Conservation (phyloP, 2,888 invertebrate genomes). For the Tanypteryx hageni region DNA sequence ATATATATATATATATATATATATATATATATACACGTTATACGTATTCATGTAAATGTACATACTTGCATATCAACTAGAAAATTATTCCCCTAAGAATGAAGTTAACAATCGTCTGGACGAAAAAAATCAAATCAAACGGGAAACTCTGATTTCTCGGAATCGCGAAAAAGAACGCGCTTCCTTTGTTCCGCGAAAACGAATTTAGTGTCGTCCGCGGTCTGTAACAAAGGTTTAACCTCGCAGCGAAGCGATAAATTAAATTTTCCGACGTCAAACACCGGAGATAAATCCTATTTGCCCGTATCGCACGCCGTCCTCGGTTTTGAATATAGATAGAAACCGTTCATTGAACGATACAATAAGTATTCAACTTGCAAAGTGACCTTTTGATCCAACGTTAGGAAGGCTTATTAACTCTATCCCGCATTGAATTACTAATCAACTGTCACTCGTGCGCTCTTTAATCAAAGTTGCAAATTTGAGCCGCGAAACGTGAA, state of each 20-base stretch:
- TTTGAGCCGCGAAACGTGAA: background rate
- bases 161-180: background rate
- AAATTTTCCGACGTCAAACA: slow-evolving; percentile 11
- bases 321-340: slow-evolving; percentile 19
- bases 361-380: slow-evolving; percentile 11
- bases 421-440: background rate
- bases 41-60: too few relatives aligned
- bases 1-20: too few relatives aligned
- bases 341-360: background rate
- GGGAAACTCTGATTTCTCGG: background rate
- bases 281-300: background rate
- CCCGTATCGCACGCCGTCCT: slow-evolving; percentile 24
- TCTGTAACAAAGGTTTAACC: background rate
- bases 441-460: background rate
- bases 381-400: background rate
- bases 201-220: background rate
- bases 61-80: too few relatives aligned
- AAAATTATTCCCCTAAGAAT: too few relatives aligned
- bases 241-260: slow-evolving; percentile 19
- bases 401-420: background rate
- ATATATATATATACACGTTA: too few relatives aligned
- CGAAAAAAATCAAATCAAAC: too few relatives aligned
- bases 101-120: too few relatives aligned
- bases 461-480: background rate
- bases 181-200: background rate